Base-by-base conservation (phyloP, 2,113 vertebrate genomes). In the Lepus americanus region DNA sequence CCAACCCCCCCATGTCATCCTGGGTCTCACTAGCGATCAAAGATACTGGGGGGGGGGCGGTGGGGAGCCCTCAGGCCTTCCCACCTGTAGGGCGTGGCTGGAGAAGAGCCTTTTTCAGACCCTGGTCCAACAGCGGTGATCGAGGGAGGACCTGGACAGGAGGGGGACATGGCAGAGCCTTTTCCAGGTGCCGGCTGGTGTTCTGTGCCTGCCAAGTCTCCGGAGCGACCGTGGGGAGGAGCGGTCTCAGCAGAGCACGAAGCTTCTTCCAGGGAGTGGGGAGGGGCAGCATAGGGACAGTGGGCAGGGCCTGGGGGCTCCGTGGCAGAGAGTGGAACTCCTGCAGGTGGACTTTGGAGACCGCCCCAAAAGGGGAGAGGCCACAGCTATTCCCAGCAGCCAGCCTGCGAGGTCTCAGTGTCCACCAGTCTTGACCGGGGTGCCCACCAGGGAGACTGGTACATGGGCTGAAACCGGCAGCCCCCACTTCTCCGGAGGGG, bases 21-120 rank as follows among this genome's bases (percentile, higher is more conserved):
- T 2, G 11, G 6, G 20, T 6, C 27, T 2, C 8, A 2, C 9
- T 12, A 4, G 51, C 6, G 6, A 23, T 33, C 39, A 49, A 6
- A 36, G 51, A 13, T 33, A 27, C 67, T 36, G 12, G 3, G 0
- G 5, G 36, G 36, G 36, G 36, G 36, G 36, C 36, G 36, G 6
- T 44, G 44, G 22, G 9, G 36, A 29, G 23, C 73, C 31, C 59
- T 64, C 20, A 1, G 12, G 9, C 36, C 1, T 11, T 87, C 77
- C 44, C 17, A 16, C 31, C 74, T 11, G 51, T 10, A 22, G 59
- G 27, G 31, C 36, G 17, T 3, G 16, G 80, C 39, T 51, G 14
- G 36, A 73, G 33, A 51, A 76, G 53, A 87, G 86, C 10, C 0
- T 55, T 55, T 88, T 51, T 14, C 44, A 77, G 70, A 49, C n/a